Evolutionary conservation across 2,888 invertebrate genomes (phyloP), one percentile per base, ranked within the genome.

Genomic region (Brachyptera putata): DNA sequence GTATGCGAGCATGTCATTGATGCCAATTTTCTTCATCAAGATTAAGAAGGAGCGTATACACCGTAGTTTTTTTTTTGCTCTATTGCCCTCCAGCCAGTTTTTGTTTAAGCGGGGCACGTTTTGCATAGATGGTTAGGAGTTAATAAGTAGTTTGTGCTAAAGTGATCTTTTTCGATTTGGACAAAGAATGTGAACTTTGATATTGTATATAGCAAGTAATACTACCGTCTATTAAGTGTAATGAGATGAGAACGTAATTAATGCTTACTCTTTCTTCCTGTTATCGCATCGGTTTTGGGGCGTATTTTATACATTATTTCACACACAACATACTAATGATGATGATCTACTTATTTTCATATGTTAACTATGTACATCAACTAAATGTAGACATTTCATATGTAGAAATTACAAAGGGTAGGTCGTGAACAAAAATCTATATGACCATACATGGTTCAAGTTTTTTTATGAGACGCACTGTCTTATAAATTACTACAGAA

Each of bases 141-240:
- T 53, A 53, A 53, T 53, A 53, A 36, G 53, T 16, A 18, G 53
- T 34, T 53, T 36, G 34, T 34, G 36, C 16, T 21, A 9, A n/a
- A 53, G 36, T 50, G 50, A 30, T 50, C 34, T 18, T 53, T 53
- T 53, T 53, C 53, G 36, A 53, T 53, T 53, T 53, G 34, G 53
- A 34, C 18, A 53, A 5, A 22, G 53, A 53, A 53, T 53, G 53
- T 53, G 53, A 53, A 53, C 53, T 53, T 46, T 46, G 21, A 22
- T 46, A 24, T 16, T 16, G 13, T 4, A 41, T 41, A 11, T 41
- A 18, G 14, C 18, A 4, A 41, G 7, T 41, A 14, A 21, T 14
- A 18, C 18, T 16, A 41, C 41, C 9, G 3, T 18, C 41, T 3
- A 11, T 30, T 11, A 5, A 11, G 7, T 9, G 34, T 11, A 30